Base-by-base conservation (phyloP, 2,888 invertebrate species). In the Drosophila anomalata region DNA sequence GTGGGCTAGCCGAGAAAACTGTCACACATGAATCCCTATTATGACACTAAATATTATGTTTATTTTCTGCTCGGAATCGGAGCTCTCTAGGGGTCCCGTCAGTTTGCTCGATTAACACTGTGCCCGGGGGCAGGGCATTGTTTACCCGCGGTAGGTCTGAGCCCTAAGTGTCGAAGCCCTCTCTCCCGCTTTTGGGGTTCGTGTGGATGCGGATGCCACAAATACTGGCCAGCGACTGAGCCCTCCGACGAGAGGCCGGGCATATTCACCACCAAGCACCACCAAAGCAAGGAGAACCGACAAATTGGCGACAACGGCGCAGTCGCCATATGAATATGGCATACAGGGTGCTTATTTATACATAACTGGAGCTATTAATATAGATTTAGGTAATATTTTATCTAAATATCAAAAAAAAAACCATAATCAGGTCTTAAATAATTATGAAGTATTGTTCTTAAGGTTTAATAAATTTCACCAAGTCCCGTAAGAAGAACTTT, bases 211-310 rank as follows among this genome's bases (percentile, higher is more conserved):
- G 47, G 36, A 53, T 57, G 62, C 52, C 50, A 48, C 72, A 54
- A 62, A 44, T 44, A 53, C 57, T 71, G 39, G 48, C 56, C 44
- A 48, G 46, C 52, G 68, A 68, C 69, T 68, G 69, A 68, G 44
- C 56, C 36, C 55, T 39, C 67, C 42, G 8, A 20, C 17, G 55
- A 31, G 41, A 50, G 53, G n/a, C 54, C 31, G 14, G n/a, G 14
- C n/a, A 50, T 51, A 51, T 29, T 66, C 48, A 50, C 63, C 63
- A 62, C 63, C 51, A 44, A 42, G 41, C 41, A 51, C 36, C 62
- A 50, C 61, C 51, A 63, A 63, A 63, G 51, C 44, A 42, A 2
- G 12, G 36, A 6, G n/a, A 52, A 31, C 44, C 29, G 46, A 12
- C 51, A 14, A 11, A n/a, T 20, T 36, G 51, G 44, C 4, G 44